Conservation (phyloP, 2,797 vertebrate genomes). For the Pempheris klunzingeri region DNA sequence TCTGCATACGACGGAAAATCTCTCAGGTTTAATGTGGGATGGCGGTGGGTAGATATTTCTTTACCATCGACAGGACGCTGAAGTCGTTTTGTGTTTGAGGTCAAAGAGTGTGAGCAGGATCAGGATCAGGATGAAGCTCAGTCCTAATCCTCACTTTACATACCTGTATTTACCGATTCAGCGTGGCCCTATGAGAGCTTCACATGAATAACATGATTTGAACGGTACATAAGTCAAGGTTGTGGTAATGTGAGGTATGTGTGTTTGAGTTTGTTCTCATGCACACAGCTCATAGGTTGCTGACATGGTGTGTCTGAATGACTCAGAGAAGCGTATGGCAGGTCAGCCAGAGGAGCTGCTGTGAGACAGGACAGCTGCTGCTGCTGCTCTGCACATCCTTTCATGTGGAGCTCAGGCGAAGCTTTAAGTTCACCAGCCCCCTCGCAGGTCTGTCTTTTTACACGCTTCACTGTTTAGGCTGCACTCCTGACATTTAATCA, state of each 20-base stretch:
- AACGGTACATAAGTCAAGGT: slow-evolving; percentile 42
- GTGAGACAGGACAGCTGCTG: slow-evolving; percentile 68
- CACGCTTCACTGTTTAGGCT: slow-evolving; percentile 60
- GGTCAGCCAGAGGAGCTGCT: slow-evolving; percentile 46
- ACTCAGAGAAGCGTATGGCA: slow-evolving; percentile 60
- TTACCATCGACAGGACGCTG: slow-evolving; percentile 42
- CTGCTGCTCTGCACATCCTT: slow-evolving; percentile 41
- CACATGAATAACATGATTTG: slow-evolving; percentile 10
- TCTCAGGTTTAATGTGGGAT: slow-evolving; percentile 53
- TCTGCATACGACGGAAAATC: slow-evolving; percentile 30
- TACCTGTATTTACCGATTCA: slow-evolving; percentile 18
- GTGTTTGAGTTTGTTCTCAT: slow-evolving; percentile 36
- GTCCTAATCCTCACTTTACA: slow-evolving; percentile 7
- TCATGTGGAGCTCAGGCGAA: slow-evolving; percentile 31
- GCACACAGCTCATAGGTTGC: slow-evolving; percentile 39
- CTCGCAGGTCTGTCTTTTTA: slow-evolving; percentile 21
- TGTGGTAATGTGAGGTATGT: slow-evolving; percentile 23
- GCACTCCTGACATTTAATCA: slow-evolving; percentile 36
- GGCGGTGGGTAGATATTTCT: slow-evolving; percentile 60
- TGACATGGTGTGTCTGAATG: slow-evolving; percentile 53
- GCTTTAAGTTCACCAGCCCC: slow-evolving; percentile 28
- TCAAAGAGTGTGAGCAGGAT: slow-evolving; percentile 29
- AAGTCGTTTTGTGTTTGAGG: slow-evolving; percentile 19
- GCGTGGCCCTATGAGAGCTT: neutral
- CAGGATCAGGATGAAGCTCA: slow-evolving; percentile 6